Evolutionary conservation across 2,113 vertebrate species (phyloP).

Genomic region (Cynopterus brachyotis): DNA sequence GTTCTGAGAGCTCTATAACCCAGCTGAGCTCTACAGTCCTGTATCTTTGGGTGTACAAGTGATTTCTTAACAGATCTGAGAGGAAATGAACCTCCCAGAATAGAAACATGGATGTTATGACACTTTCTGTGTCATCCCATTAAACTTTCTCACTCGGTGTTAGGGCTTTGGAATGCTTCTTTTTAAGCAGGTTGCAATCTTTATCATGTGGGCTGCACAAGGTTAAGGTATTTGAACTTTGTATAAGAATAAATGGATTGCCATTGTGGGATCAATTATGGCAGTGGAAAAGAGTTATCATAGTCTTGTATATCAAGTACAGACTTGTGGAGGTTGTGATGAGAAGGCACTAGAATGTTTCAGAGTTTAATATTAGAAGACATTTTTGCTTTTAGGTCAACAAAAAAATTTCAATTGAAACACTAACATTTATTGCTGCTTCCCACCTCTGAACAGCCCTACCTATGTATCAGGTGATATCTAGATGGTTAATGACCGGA

Average conservation of each 20-base stretch:
- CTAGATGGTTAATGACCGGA: neutral
- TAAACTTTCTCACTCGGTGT: neutral
- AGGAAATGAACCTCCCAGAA: neutral
- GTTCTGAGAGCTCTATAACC: neutral
- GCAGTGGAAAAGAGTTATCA: neutral
- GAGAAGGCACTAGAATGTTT: neutral
- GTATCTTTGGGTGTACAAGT: neutral
- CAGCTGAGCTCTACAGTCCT: neutral
- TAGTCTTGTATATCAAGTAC: neutral
- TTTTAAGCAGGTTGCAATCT: neutral
- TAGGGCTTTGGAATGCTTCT: neutral
- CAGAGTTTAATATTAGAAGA: neutral
- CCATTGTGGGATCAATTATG: neutral
- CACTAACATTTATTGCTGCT: neutral
- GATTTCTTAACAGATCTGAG: neutral
- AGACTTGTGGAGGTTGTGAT: neutral
- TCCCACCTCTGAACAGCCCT: neutral
- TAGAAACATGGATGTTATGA: neutral
- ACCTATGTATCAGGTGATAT: neutral
- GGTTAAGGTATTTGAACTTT: constrained; percentile 40
- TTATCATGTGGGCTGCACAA: neutral
- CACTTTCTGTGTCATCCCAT: neutral
- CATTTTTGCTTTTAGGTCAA: neutral
- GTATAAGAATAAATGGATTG: neutral
- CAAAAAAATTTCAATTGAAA: neutral